These are phyloP conservation scores for Geotria australis DNA, from an alignment of 2,797 vertebrate genomes.

Conservation along the genomic window DNA sequence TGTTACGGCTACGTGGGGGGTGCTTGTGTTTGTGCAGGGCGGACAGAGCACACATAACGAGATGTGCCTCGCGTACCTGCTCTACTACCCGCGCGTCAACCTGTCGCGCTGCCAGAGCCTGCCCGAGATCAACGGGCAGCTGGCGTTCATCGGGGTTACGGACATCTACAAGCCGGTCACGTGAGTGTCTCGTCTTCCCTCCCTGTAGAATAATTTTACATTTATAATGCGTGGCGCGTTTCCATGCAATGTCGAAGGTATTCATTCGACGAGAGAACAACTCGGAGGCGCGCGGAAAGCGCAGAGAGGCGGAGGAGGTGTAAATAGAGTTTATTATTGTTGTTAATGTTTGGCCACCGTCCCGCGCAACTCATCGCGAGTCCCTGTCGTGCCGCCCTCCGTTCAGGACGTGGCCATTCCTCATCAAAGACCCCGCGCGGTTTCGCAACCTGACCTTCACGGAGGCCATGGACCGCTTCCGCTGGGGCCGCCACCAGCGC, in stretches of 20 bases:
- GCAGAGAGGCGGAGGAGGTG: too few relatives aligned
- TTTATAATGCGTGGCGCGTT: too few relatives aligned
- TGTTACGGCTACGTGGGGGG: background rate
- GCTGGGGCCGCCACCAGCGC: constrained; percentile 32
- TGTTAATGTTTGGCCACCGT: too few relatives aligned
- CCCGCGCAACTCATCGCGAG: too few relatives aligned
- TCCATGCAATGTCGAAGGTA: too few relatives aligned
- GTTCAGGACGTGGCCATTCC: constrained; percentile 40
- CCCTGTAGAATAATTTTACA: too few relatives aligned
- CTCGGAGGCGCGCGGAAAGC: too few relatives aligned
- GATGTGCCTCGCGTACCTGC: constrained; percentile 47
- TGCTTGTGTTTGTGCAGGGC: constrained; percentile 16
- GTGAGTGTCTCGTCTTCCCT: constrained; percentile 11
- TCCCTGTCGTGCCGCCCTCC: too few relatives aligned
- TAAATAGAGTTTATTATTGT: too few relatives aligned
- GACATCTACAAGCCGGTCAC: constrained; percentile 35
- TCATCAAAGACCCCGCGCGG: constrained; percentile 50
- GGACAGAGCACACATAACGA: constrained; percentile 42
- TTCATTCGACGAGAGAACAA: too few relatives aligned
- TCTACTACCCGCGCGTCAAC: constrained; percentile 45
- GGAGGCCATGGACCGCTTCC: constrained; percentile 49
- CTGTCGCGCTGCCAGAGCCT: constrained; percentile 44
- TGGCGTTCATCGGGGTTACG: constrained; percentile 44
- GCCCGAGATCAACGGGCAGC: constrained; percentile 37
- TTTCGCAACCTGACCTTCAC: constrained; percentile 45